phyloP scores from a whole-genome alignment of 2,888 invertebrate genomes.

The Candidula unifasciata region DNA sequence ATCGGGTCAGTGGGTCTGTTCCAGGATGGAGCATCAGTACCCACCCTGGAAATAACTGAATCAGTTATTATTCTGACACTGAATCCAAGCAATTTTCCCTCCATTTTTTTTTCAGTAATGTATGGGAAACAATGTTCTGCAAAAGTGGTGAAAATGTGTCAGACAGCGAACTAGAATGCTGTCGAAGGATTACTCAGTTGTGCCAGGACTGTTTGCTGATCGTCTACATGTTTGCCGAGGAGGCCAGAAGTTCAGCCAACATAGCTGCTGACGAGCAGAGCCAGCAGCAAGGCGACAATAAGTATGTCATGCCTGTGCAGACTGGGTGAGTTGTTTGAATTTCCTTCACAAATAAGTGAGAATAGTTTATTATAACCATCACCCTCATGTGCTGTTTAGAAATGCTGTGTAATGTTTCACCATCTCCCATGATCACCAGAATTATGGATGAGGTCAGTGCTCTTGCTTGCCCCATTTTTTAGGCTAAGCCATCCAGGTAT shows the following conservation, averaged over 20 bases:
- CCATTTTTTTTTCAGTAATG: conserved; percentile 63
- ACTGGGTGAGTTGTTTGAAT: conserved; percentile 51
- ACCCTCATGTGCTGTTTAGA: too few relatives aligned
- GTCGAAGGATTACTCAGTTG: conserved; percentile 76
- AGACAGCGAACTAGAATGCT: conserved; percentile 75
- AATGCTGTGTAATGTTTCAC: too few relatives aligned
- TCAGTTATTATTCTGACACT: too few relatives aligned
- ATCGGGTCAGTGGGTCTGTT: too few relatives aligned
- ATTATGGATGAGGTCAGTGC: too few relatives aligned
- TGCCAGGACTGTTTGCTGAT: conserved; percentile 78
- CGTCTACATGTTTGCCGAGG: conserved; percentile 77
- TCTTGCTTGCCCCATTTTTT: too few relatives aligned
- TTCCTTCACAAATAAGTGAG: neutral
- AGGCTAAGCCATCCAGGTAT: too few relatives aligned
- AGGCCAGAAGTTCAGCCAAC: conserved; percentile 62
- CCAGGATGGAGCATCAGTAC: too few relatives aligned
- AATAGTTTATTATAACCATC: too few relatives aligned
- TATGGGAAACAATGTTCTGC: conserved; percentile 77
- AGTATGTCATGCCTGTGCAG: conserved; percentile 28
- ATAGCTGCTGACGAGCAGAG: neutral
- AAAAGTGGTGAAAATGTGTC: conserved; percentile 74
- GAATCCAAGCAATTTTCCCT: neutral
- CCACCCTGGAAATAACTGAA: too few relatives aligned
- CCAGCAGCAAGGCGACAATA: conserved; percentile 44
- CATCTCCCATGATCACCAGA: too few relatives aligned